Evolutionary conservation across 2,113 vertebrate genomes (phyloP).

Genomic region (Narcine bancroftii): DNA sequence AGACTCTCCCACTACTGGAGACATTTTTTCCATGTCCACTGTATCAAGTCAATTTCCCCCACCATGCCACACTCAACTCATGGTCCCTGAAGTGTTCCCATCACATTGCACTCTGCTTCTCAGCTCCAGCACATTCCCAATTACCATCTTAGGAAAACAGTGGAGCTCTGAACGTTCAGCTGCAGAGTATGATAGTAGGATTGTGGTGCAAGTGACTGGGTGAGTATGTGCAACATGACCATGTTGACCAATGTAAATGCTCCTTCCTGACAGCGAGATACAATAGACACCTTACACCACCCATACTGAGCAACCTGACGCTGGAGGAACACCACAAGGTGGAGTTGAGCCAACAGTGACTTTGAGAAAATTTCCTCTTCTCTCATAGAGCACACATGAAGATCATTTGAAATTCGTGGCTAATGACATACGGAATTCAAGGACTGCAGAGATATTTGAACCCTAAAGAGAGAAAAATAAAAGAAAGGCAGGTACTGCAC

Average conservation of each 20-base stretch:
- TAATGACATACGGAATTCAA: not conserved
- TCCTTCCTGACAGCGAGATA: conserved; percentile 38
- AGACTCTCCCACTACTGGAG: too few species aligned
- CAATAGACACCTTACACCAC: not conserved
- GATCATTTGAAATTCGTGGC: not conserved
- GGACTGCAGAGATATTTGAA: not conserved
- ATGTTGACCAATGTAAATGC: conserved; percentile 36
- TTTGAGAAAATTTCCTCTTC: not conserved
- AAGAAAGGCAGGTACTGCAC: not conserved
- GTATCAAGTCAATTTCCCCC: too few species aligned
- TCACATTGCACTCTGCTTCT: too few species aligned
- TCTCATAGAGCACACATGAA: not conserved
- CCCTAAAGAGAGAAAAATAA: not conserved
- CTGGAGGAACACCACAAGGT: not conserved
- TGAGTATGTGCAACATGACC: too few species aligned
- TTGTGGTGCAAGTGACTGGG: too few species aligned
- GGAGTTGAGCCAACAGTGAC: not conserved
- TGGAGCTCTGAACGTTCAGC: too few species aligned
- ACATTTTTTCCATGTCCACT: too few species aligned
- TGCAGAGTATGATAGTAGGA: too few species aligned
- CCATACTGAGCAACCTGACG: not conserved
- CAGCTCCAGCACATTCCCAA: too few species aligned
- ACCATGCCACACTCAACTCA: too few species aligned
- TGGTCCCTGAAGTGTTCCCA: too few species aligned
- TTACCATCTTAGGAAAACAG: too few species aligned